Evolutionary conservation across 2,888 invertebrate genomes (phyloP).

Genomic region (Pyrrhia umbra): DNA sequence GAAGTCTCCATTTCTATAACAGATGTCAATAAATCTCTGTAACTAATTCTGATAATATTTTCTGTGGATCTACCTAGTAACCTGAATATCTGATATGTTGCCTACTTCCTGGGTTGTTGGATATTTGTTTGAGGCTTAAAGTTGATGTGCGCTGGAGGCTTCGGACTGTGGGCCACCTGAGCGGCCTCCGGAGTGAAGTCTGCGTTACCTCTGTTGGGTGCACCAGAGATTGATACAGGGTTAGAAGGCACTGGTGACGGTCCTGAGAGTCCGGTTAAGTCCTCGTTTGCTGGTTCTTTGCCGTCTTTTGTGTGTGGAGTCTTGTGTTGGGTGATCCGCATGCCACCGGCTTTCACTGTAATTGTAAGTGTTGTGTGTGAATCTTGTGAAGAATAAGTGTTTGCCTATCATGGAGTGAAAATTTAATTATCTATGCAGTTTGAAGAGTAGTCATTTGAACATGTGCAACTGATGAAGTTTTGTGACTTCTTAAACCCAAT

Average conservation of each 20-base stretch:
- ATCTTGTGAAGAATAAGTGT: neutral
- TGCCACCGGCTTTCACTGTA: slow-evolving; percentile 97
- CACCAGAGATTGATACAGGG: slow-evolving; percentile 94
- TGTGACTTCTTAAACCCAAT: too few relatives aligned
- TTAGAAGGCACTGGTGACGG: slow-evolving; percentile 94
- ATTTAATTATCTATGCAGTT: neutral
- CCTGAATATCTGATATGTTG: slow-evolving; percentile 36
- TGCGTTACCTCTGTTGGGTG: slow-evolving; percentile 93
- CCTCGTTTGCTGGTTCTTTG: slow-evolving; percentile 92
- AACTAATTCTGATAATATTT: slow-evolving; percentile 21
- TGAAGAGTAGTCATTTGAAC: too few relatives aligned
- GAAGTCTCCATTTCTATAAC: slow-evolving; percentile 13
- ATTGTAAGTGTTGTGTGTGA: neutral
- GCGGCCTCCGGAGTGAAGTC: slow-evolving; percentile 97
- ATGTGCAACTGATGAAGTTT: too few relatives aligned
- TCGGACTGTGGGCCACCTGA: slow-evolving; percentile 95
- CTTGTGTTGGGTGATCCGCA: slow-evolving; percentile 97
- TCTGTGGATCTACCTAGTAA: slow-evolving; percentile 46
- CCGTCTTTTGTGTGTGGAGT: slow-evolving; percentile 91
- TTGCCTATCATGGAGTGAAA: neutral
- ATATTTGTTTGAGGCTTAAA: slow-evolving; percentile 92
- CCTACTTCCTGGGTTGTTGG: slow-evolving; percentile 97
- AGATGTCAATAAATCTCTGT: slow-evolving; percentile 9
- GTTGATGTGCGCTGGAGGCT: slow-evolving; percentile 92
- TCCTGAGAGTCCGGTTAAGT: slow-evolving; percentile 93